These are phyloP conservation scores for Campylomormyrus tamandua DNA, from an alignment of 2,113 vertebrate genomes.

Conservation along the genomic window DNA sequence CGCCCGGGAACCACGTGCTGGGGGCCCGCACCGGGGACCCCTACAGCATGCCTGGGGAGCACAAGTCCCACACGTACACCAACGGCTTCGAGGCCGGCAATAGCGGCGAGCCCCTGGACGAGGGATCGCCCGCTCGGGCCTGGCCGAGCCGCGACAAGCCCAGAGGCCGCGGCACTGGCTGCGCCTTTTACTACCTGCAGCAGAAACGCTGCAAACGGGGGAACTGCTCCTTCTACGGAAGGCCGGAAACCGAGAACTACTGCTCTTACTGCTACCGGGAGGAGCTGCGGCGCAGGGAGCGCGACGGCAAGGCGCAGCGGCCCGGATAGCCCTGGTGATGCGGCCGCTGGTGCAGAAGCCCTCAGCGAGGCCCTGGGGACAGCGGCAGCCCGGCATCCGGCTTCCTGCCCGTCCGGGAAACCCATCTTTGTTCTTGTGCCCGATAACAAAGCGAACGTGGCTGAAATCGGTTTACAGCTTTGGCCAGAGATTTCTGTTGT, in stretches of 20 bases:
- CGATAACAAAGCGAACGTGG: constrained; percentile 50
- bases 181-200: constrained; percentile 76
- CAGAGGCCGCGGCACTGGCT: constrained; percentile 71
- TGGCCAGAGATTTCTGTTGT: constrained; percentile 60
- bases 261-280: constrained; percentile 98
- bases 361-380: background rate
- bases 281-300: constrained; percentile 85
- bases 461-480: constrained; percentile 66
- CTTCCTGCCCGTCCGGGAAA: constrained; percentile 55
- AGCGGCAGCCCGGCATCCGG: constrained; percentile 37
- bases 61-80: constrained; percentile 91
- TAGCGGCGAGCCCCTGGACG: constrained; percentile 80
- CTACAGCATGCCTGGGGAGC: constrained; percentile 75
- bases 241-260: constrained; percentile 90
- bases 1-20: constrained; percentile 75
- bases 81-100: constrained; percentile 79
- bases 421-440: constrained; percentile 44
- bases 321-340: constrained; percentile 58
- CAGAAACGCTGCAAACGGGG: constrained; percentile 91
- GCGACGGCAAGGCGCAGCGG: constrained; percentile 67
- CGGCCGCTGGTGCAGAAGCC: background rate
- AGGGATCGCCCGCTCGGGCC: constrained; percentile 64
- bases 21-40: constrained; percentile 72
- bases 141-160: constrained; percentile 80
- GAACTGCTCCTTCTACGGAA: constrained; percentile 94